Evolutionary conservation across 2,797 vertebrate species (phyloP), one percentile per base, ranked within the genome.

Genomic region (Leptatherina wallacei): DNA sequence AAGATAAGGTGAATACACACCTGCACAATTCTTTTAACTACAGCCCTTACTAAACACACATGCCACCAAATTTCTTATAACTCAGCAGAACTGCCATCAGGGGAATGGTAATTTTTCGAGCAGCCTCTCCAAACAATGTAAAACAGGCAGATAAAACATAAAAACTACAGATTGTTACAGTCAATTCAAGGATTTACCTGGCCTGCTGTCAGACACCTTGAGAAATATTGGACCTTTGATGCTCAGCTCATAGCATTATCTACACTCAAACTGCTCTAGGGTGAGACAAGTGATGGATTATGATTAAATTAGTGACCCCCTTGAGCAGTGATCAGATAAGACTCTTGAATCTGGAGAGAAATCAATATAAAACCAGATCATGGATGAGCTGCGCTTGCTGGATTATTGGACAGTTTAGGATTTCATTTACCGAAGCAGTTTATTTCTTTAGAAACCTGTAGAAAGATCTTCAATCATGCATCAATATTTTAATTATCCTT

Each of bases 251-350:
- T 11, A 27, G 38, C 77, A 35, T 10, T 65, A 69, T 75, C 79
- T 73, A 79, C 66, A 65, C 55, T 27, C 38, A 7, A 47, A n/a
- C 67, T 4, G 67, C 76, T 90, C 42, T 5, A 27, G 71, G 69
- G 36, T 44, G 47, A 38, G 58, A 63, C 65, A 42, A 62, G 62
- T 82, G 83, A 80, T 20, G 54, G 69, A 83, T 85, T 88, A 73
- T 80, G 65, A 89, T 88, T 71, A 71, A 87, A 89, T 86, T 66
- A 87, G 65, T 81, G 80, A 82, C 84, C 86, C 30, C 82, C 75
- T 80, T 72, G 44, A 79, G 18, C 71, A 61, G 75, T 73, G 77
- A 87, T 77, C 71, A 81, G 79, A 82, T 79, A 61, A 57, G 69
- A 69, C 55, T 70, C 69, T 33, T 32, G 60, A 35, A 74, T 55